phyloP scores from a whole-genome alignment of 2,797 vertebrate genomes.

The Gorsachius magnificus region DNA sequence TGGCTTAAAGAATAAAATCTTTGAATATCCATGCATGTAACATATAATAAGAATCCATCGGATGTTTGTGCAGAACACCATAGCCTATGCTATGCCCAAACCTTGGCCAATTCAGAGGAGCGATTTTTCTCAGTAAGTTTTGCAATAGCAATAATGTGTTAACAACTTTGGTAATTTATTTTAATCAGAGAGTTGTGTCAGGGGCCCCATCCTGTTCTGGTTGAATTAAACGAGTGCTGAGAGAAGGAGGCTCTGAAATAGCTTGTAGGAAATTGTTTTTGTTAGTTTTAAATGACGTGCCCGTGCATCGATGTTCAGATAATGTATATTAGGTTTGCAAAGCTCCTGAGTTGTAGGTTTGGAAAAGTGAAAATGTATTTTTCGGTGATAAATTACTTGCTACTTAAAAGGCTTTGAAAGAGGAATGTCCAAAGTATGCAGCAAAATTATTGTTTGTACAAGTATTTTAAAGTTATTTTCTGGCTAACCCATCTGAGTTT shows the following conservation, averaged over 20 bases:
- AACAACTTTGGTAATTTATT: background rate
- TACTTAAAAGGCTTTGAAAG: background rate
- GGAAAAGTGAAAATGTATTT: background rate
- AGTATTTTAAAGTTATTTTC: background rate
- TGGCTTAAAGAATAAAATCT: background rate
- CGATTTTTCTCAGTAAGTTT: conserved; percentile 19
- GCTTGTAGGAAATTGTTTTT: background rate
- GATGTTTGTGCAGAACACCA: background rate
- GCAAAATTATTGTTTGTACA: background rate
- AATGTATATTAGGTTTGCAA: background rate
- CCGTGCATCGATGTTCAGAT: background rate
- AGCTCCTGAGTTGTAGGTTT: background rate
- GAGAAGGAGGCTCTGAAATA: background rate
- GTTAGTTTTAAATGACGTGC: background rate
- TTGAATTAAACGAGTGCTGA: background rate
- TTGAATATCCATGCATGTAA: background rate
- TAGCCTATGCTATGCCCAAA: background rate
- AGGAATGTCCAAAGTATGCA: background rate
- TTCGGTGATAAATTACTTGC: background rate
- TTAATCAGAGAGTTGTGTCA: background rate
- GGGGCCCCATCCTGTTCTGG: background rate
- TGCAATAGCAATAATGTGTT: background rate
- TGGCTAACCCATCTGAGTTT: background rate
- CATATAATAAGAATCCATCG: background rate
- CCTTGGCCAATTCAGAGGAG: background rate